A percentile compares a stretch with the other conserved stretches of the same genome.
Conservation (phyloP, 2,888 invertebrate genomes). For the Lithophane ornitopus region DNA sequence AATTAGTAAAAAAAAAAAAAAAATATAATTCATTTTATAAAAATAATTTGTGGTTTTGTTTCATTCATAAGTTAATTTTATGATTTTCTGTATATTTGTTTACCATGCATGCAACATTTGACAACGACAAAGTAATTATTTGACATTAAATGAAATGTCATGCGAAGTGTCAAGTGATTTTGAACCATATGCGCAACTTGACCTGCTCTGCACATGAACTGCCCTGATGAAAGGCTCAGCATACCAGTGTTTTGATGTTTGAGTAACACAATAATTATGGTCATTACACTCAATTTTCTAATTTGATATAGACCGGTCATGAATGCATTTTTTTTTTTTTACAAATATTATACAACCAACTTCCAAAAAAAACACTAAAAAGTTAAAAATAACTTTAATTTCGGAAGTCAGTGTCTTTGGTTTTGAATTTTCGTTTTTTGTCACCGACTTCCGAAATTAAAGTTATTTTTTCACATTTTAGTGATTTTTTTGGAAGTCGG, state of each 20-base stretch:
- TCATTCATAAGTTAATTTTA: neutral
- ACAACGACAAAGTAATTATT: neutral
- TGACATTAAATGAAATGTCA: neutral
- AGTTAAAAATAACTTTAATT: too few relatives aligned
- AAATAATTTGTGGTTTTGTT: neutral
- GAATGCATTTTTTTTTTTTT: too few relatives aligned
- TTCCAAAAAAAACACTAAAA: too few relatives aligned
- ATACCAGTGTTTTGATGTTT: neutral
- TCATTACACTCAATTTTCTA: neutral
- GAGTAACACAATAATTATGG: neutral
- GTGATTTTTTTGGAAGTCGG: too few relatives aligned
- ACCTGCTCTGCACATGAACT: neutral
- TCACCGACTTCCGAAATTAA: too few relatives aligned
- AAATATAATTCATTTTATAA: neutral
- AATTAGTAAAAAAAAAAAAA: neutral
- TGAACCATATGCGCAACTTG: neutral
- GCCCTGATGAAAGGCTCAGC: too few relatives aligned
- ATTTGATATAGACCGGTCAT: too few relatives aligned
- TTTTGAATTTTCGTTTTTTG: too few relatives aligned
- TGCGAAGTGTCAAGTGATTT: neutral
- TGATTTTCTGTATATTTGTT: too few relatives aligned
- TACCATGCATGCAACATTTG: neutral
- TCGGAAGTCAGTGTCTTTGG: too few relatives aligned
- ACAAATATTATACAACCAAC: too few relatives aligned
- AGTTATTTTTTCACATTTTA: too few relatives aligned